Evolutionary conservation across 2,113 vertebrate genomes (phyloP).

Genomic region (Agelaius tricolor): DNA sequence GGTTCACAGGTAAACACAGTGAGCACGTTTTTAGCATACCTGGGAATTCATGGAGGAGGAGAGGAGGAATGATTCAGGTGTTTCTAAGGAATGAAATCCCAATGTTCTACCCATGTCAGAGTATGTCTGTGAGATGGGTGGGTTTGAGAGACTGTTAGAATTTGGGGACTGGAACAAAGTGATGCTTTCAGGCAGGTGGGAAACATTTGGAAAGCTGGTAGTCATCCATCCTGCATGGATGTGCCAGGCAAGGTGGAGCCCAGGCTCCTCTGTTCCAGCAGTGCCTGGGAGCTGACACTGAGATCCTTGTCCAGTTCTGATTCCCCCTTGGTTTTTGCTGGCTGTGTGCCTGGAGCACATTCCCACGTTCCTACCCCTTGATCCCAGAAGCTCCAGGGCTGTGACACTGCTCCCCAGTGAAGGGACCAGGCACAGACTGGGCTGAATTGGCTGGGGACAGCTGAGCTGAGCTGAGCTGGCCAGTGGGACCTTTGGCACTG

Average conservation of each 20-base stretch:
- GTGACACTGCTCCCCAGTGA: neutral
- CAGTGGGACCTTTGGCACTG: neutral
- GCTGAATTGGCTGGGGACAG: neutral
- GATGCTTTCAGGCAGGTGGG: neutral
- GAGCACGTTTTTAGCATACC: neutral
- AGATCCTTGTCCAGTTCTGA: neutral
- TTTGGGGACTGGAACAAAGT: neutral
- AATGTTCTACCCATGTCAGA: accelerated
- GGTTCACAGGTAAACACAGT: accelerated
- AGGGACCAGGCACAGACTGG: neutral
- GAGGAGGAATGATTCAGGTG: no score
- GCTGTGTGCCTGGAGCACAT: neutral
- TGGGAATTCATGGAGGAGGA: neutral
- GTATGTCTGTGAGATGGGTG: neutral
- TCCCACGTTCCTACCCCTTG: accelerated
- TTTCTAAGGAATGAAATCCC: neutral
- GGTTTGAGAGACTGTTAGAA: neutral
- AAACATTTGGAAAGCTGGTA: neutral
- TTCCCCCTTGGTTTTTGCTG: accelerated
- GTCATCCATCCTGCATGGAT: accelerated
- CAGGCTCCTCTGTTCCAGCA: neutral
- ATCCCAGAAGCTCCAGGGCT: neutral
- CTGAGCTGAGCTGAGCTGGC: neutral
- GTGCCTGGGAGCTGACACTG: accelerated
- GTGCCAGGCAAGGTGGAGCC: accelerated